These are phyloP conservation scores for Dipodomys spectabilis DNA, from an alignment of 2,113 vertebrate species.

Conservation along the genomic window DNA sequence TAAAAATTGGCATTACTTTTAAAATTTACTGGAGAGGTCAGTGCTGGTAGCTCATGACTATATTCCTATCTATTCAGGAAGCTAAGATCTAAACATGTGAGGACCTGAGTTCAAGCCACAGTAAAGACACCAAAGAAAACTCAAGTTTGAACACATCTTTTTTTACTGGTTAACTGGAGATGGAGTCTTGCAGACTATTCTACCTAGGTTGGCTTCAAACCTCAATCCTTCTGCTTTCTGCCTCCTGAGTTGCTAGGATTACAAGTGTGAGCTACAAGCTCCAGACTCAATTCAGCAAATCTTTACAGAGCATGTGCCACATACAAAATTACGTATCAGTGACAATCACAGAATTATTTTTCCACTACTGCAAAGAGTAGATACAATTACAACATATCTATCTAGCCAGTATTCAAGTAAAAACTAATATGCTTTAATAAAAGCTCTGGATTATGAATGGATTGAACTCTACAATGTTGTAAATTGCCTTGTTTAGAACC, in stretches of 20 bases:
- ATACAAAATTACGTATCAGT: slow-evolving; percentile 20
- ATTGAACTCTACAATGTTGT: slow-evolving; percentile 30
- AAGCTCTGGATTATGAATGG: slow-evolving; percentile 16
- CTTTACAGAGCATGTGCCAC: neutral
- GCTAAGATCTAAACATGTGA: neutral
- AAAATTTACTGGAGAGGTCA: neutral
- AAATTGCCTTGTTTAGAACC: neutral
- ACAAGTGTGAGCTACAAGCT: no score
- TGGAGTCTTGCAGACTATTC: no score
- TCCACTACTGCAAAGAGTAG: neutral
- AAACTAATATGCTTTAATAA: neutral
- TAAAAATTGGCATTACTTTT: neutral
- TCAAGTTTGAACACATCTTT: no score
- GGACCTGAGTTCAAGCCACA: no score
- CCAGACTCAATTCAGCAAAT: neutral
- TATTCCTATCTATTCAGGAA: no score
- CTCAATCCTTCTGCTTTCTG: no score
- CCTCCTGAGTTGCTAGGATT: no score
- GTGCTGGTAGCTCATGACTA: no score
- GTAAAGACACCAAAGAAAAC: no score
- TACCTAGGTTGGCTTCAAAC: no score
- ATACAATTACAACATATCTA: neutral
- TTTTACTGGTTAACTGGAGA: no score
- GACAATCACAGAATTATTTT: slow-evolving; percentile 28
- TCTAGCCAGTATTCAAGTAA: neutral